Percentiles rank a stretch among this genome's conserved stretches.
phyloP scores from a whole-genome alignment of 1,140 invertebrate genomes.

The Caerostris darwini region DNA sequence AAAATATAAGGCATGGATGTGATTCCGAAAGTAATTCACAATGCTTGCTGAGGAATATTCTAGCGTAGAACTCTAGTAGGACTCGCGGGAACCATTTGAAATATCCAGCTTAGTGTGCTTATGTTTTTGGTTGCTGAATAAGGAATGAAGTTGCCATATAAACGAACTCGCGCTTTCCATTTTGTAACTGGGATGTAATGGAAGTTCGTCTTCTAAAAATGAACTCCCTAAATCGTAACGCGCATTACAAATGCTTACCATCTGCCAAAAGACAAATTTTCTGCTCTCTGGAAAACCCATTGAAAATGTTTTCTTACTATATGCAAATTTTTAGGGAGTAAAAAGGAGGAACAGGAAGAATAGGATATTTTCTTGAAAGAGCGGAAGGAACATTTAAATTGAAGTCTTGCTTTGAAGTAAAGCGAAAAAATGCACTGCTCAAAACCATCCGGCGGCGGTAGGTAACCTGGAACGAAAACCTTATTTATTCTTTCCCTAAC shows the following conservation, averaged over 20 bases:
- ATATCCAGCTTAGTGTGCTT: neutral
- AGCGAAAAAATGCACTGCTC: neutral
- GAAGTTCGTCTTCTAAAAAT: conserved; percentile 3
- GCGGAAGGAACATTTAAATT: conserved; percentile 12
- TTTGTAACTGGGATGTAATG: neutral
- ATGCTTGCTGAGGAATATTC: neutral
- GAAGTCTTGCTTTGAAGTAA: neutral
- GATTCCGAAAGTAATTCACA: neutral
- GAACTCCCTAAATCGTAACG: conserved; percentile 10
- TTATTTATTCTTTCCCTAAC: neutral
- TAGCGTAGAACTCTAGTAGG: neutral
- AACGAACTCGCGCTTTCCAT: neutral
- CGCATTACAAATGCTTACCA: neutral
- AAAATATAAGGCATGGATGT: neutral
- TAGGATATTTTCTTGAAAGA: neutral
- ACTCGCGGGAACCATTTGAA: neutral
- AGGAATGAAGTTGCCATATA: conserved; percentile 26
- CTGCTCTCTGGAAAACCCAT: neutral
- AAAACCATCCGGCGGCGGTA: neutral
- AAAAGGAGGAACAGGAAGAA: neutral
- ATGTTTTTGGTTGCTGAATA: neutral
- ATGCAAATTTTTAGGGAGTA: neutral
- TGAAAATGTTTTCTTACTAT: conserved; percentile 14
- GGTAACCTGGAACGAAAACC: neutral
- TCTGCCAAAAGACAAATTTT: conserved; percentile 11